Evolutionary conservation across 2,113 vertebrate species (phyloP).

Genomic region (Pseudorasbora parva): DNA sequence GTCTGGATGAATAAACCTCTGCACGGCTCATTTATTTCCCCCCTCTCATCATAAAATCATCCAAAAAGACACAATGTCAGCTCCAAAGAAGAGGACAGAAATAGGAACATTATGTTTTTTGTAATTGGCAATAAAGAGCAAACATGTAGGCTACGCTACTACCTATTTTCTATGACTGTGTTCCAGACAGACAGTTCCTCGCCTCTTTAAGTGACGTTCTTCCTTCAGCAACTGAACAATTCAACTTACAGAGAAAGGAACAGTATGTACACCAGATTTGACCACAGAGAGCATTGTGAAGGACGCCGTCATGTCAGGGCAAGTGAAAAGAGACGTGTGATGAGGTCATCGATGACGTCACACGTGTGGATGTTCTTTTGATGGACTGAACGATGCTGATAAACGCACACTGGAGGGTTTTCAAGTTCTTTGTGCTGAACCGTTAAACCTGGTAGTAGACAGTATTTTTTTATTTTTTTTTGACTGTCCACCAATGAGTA

Average conservation of each 20-base stretch:
- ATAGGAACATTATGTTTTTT: slow-evolving; percentile 27
- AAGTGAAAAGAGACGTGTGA: not conserved
- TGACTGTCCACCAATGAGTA: slow-evolving; percentile 51
- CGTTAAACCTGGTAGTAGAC: slow-evolving; percentile 46
- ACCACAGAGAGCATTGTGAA: slow-evolving; percentile 18
- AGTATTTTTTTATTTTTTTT: slow-evolving; percentile 61
- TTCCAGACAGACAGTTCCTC: slow-evolving; percentile 35
- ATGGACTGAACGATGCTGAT: not conserved
- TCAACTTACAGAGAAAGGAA: slow-evolving; percentile 10
- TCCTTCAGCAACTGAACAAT: slow-evolving; percentile 16
- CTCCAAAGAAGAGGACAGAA: not conserved
- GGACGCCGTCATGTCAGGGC: slow-evolving; percentile 23
- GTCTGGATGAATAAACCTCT: not conserved
- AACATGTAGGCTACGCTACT: slow-evolving; percentile 44
- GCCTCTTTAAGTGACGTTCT: slow-evolving; percentile 24
- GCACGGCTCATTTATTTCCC: not conserved
- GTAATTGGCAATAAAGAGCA: slow-evolving; percentile 43
- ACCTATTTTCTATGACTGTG: slow-evolving; percentile 48
- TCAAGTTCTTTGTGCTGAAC: slow-evolving; percentile 24
- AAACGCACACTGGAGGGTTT: slow-evolving; percentile 33
- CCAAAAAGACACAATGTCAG: not conserved
- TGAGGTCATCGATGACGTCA: slow-evolving; percentile 22
- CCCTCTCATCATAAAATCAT: not conserved
- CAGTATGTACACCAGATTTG: slow-evolving; percentile 7
- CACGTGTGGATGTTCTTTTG: slow-evolving; percentile 31